Base-by-base conservation (phyloP, 2,888 invertebrate genomes). In the Macrosiphum euphorbiae region DNA sequence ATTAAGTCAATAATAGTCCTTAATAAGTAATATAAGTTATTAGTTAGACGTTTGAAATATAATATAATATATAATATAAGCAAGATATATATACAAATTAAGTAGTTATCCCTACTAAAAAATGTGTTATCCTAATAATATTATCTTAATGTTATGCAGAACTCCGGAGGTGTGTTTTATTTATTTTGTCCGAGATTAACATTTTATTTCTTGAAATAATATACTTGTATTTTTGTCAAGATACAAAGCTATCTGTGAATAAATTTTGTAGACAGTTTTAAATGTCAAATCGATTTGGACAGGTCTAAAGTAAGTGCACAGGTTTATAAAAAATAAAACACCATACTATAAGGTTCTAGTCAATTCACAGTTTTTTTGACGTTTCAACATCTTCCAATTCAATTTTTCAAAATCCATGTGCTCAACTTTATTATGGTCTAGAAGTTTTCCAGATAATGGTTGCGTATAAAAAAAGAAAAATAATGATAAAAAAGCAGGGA, bases 381-480 rank as follows among this genome's bases (percentile, higher is more conserved):
- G 35, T 91, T 91, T 91, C 84, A 85, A 85, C 55, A 55, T n/a
- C 41, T 91, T 91, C 20, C n/a, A 44, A 84, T 44, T 85, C 55
- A 41, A 91, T 84, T 91, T 91, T 91, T 55, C 55, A 91, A 55
- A 91, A 85, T 35, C 55, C 26, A 91, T 55, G 11, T 91, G 35
- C 85, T 58, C 28, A 58, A 85, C 58, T 44, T 84, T 78, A 90
- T 84, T 78, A 90, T 52, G 41, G 35, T 52, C 35, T 28, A 41
- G 41, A 90, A 90, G 28, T 85, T 91, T 78, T 91, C 44, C 20
- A 47, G 13, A 91, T 91, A 85, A 58, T 91, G 44, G 58, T 58
- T 5, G 55, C 44, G 52, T 11, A 91, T 44, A 10, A 85, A 85
- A 84, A 89, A 10, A 90, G 11, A n/a, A 55, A 52, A 91, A 24